Evolutionary conservation across 64 coral and sea anemone genomes (phyloP).

Genomic region (Acropora yongei): DNA sequence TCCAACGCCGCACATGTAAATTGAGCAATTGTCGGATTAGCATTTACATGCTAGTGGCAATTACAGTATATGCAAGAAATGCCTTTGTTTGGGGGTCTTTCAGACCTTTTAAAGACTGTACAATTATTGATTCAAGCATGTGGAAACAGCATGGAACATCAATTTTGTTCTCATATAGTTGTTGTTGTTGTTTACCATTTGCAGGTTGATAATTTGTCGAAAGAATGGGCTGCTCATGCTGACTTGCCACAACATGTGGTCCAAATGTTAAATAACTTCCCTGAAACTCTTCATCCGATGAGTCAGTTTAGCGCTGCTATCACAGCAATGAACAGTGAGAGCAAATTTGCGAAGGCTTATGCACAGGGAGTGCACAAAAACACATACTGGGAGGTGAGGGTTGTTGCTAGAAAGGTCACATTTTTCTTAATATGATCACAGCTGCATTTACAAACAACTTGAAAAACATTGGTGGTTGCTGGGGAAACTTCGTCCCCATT

Average conservation of each 20-base stretch:
- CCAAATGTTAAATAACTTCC: slow-evolving; percentile 98
- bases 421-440: neutral
- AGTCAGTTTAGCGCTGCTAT: slow-evolving; percentile 98
- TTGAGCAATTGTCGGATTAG: no score
- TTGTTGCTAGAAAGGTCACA: neutral
- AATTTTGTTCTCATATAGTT: neutral
- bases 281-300: slow-evolving; percentile 96
- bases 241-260: slow-evolving; percentile 98
- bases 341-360: slow-evolving; percentile 94
- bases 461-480: no score
- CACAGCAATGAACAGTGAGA: slow-evolving; percentile 98
- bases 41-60: no score
- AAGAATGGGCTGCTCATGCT: slow-evolving; percentile 96
- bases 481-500: no score
- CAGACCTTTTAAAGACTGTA: no score
- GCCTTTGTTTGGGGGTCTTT: no score
- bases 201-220: slow-evolving; percentile 90
- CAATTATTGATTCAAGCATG: no score
- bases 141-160: neutral
- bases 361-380: slow-evolving; percentile 67
- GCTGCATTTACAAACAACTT: no score
- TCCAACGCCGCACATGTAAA: no score
- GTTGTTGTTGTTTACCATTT: neutral
- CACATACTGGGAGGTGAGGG: slow-evolving; percentile 87
- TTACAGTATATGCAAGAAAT: no score